Conservation (phyloP, 2,113 vertebrate species). For the Castor canadensis region DNA sequence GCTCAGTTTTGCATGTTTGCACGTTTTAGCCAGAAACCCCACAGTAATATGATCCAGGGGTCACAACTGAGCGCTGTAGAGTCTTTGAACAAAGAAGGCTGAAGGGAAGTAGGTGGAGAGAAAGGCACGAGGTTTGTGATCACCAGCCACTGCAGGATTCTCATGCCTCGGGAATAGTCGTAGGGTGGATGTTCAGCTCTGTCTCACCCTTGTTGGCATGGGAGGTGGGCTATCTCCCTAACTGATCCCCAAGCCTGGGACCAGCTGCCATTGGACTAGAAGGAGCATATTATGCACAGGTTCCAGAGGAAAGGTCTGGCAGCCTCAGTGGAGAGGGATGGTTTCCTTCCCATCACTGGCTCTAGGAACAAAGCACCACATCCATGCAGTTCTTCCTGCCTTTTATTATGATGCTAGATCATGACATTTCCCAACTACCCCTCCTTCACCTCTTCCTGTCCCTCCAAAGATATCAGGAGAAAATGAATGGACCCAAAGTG, state of each 20-base stretch:
- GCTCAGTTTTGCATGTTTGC: constrained; percentile 52
- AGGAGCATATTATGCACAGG: fast-evolving
- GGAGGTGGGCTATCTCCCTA: background rate
- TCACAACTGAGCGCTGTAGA: background rate
- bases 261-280: background rate
- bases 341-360: background rate
- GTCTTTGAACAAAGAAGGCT: background rate
- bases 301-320: background rate
- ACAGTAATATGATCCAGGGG: background rate
- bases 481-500: background rate
- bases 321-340: background rate
- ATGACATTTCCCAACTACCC: background rate
- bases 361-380: background rate
- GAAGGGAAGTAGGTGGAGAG: background rate
- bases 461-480: background rate
- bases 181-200: no score
- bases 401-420: background rate
- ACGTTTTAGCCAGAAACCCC: background rate
- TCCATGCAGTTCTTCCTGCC: background rate
- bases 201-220: background rate
- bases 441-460: background rate
- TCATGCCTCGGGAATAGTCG: no score
- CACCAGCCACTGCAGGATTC: background rate
- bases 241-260: background rate
- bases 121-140: background rate